These are phyloP conservation scores for Dorcus parallelipipedus DNA, from an alignment of 2,888 invertebrate genomes.

Conservation along the genomic window DNA sequence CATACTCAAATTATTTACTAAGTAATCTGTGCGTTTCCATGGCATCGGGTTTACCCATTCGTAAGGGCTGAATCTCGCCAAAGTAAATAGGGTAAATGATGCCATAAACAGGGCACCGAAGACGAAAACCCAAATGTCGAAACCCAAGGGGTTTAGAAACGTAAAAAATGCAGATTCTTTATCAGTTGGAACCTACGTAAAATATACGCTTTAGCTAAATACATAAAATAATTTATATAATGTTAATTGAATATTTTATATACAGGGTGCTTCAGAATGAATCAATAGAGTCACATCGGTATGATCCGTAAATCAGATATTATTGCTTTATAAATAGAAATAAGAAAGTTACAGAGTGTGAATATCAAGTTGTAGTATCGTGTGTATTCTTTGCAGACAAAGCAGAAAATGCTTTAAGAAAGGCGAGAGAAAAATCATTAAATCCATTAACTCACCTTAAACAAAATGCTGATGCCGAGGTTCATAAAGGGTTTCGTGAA, in stretches of 20 bases:
- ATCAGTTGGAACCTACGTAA: slow-evolving; percentile 53
- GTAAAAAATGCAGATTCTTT: slow-evolving; percentile 61
- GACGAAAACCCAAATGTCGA: slow-evolving; percentile 64
- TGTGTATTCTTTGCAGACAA: not conserved
- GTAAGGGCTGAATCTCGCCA: slow-evolving; percentile 61
- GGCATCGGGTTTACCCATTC: slow-evolving; percentile 58
- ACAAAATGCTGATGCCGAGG: slow-evolving; percentile 92
- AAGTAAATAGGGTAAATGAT: slow-evolving; percentile 55
- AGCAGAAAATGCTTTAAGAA: not conserved
- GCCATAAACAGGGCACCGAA: slow-evolving; percentile 61
- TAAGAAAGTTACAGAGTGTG: too few species aligned
- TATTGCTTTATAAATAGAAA: too few species aligned
- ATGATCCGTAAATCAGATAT: too few species aligned
- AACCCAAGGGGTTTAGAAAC: slow-evolving; percentile 62
- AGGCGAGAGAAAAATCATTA: slow-evolving; percentile 2
- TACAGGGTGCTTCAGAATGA: too few species aligned
- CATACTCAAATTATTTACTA: slow-evolving; percentile 60
- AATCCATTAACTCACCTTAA: slow-evolving; percentile 64
- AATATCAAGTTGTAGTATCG: too few species aligned
- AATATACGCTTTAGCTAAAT: too few species aligned
- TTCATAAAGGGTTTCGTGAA: slow-evolving; percentile 99
- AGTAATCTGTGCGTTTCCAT: slow-evolving; percentile 37
- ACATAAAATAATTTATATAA: too few species aligned
- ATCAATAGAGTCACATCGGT: too few species aligned
- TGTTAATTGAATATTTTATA: too few species aligned